Evolutionary conservation across 35 echinoderm and acorn worm genomes (phyloP).

Genomic region (Amphiura filiformis): DNA sequence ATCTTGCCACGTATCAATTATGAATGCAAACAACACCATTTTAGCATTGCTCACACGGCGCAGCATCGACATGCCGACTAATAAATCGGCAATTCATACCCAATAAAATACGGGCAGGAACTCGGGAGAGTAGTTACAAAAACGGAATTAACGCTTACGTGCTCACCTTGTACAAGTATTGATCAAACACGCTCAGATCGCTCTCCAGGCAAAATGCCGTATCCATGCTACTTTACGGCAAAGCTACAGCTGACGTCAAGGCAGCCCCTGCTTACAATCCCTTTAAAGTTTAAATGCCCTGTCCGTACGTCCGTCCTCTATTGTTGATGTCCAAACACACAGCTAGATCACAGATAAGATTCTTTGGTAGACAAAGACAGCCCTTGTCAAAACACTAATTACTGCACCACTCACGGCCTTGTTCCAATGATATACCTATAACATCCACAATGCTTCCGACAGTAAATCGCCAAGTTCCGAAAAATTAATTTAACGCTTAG

Average conservation of each 20-base stretch:
- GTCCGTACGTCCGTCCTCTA: neutral
- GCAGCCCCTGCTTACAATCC: neutral
- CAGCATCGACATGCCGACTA: too few relatives aligned
- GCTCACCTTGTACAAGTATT: conserved; percentile 48
- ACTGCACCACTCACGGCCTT: neutral
- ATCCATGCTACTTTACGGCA: conserved; percentile 26
- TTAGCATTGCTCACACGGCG: neutral
- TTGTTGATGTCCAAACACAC: neutral
- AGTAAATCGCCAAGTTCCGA: too few relatives aligned
- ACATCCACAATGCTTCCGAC: too few relatives aligned
- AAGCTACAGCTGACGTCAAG: neutral
- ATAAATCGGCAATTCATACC: conserved; percentile 9
- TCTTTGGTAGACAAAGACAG: neutral
- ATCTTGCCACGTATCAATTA: neutral
- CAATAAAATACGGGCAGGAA: neutral
- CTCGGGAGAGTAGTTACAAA: too few relatives aligned
- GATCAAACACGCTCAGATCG: conserved; percentile 33
- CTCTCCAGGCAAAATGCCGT: conserved; percentile 29
- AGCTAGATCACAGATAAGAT: neutral
- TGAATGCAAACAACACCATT: neutral
- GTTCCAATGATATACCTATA: too few relatives aligned
- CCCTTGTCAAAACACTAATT: neutral
- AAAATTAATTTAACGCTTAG: too few relatives aligned
- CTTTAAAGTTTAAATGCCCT: conserved; percentile 20
- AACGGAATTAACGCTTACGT: neutral